Conservation (phyloP, 2,113 vertebrate species). For the Coturnix japonica region DNA sequence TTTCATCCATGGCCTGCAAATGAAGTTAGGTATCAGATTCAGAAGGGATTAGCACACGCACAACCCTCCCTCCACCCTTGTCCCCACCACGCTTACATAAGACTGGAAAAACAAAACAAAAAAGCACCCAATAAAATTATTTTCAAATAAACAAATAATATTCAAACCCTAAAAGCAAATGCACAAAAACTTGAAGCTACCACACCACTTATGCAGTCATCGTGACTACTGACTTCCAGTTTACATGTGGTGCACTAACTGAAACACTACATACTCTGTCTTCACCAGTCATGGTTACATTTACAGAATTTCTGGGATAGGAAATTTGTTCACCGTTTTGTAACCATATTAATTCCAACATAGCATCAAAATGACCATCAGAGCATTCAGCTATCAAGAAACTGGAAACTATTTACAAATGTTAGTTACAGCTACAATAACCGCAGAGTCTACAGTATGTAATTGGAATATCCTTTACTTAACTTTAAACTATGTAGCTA, state of each 20-base stretch:
- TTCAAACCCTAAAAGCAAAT: background rate
- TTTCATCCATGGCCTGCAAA: constrained; percentile 87
- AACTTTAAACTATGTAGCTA: background rate
- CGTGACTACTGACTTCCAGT: background rate
- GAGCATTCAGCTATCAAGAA: background rate
- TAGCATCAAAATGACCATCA: background rate
- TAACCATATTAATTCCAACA: background rate
- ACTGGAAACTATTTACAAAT: background rate
- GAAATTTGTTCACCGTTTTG: background rate
- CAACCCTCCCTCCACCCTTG: no score
- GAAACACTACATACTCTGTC: background rate
- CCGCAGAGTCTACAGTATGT: background rate
- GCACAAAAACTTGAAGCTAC: background rate
- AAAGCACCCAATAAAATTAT: background rate
- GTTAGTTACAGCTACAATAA: background rate
- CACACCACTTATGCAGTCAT: background rate
- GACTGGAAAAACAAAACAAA: background rate
- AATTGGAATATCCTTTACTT: background rate
- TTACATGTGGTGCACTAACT: background rate
- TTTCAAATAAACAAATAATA: background rate
- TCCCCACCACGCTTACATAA: background rate
- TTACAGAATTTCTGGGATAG: background rate
- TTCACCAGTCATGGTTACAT: background rate
- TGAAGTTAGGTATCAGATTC: constrained; percentile 16
- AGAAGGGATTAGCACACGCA: background rate